A percentile compares a stretch with the other conserved stretches of the same genome.
phyloP scores from a whole-genome alignment of 2,113 vertebrate species.

The Gymnarchus niloticus region DNA sequence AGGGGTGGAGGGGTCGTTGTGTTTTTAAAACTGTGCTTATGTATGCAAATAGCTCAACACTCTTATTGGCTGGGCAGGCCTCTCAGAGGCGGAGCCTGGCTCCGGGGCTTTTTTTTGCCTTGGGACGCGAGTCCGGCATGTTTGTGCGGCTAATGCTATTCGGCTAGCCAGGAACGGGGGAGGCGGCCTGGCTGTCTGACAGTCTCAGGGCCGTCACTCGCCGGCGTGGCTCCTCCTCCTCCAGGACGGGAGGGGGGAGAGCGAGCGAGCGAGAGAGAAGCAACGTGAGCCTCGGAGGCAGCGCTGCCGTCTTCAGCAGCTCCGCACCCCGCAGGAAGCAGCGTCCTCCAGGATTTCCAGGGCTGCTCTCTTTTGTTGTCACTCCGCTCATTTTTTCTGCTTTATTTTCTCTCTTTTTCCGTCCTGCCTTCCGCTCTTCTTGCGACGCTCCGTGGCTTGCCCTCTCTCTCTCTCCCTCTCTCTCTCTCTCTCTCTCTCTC shows the following conservation, averaged over 20 bases:
- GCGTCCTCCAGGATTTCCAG: slow-evolving; percentile 22
- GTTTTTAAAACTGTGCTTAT: slow-evolving; percentile 32
- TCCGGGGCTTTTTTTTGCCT: slow-evolving; percentile 32
- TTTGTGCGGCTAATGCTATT: slow-evolving; percentile 39
- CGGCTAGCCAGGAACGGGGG: slow-evolving; percentile 31
- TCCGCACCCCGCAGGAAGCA: slow-evolving; percentile 18
- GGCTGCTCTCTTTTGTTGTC: neutral
- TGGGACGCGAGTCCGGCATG: slow-evolving; percentile 40
- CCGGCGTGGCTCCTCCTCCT: slow-evolving; percentile 30
- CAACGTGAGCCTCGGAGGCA: slow-evolving; percentile 21
- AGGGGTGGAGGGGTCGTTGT: slow-evolving; percentile 9
- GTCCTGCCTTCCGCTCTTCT: neutral
- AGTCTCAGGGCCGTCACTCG: slow-evolving; percentile 18
- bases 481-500: neutral
- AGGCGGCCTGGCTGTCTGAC: slow-evolving; percentile 17
- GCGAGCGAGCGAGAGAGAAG: slow-evolving; percentile 29
- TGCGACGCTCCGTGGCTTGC: neutral
- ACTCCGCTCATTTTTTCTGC: neutral
- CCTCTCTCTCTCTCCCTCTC: neutral
- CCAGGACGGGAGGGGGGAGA: slow-evolving; percentile 33
- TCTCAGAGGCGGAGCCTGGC: slow-evolving; percentile 23
- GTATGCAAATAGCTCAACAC: slow-evolving; percentile 43
- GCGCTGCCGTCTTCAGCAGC: slow-evolving; percentile 17
- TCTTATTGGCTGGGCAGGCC: slow-evolving; percentile 35
- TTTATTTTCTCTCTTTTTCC: neutral